Evolutionary conservation across 30 jellyfish, hydroid and myxozoan species (phyloP), one percentile per base, ranked within the genome.

Genomic region (Clytia hemisphaerica): DNA sequence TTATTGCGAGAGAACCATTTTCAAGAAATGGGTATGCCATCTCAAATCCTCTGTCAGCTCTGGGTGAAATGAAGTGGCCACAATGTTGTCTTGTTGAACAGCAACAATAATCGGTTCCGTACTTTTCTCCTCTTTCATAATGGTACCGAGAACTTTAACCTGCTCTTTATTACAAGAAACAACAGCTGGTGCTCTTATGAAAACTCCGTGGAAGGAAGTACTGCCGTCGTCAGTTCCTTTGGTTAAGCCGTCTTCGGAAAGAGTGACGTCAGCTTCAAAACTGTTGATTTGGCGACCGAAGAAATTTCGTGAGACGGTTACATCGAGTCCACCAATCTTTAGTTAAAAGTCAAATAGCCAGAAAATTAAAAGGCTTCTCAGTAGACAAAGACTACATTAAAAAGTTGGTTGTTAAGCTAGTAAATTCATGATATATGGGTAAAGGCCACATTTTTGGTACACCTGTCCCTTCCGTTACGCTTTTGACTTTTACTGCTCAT

Each of bases 321-420:
- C 79, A 46, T 90, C 95, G 6, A 90, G 75, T 3, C 98, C 98
- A 42, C 98, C 98, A 63, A 90, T 72, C 98, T 88, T n/a, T n/a
- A n/a, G n/a, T n/a, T n/a, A n/a, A n/a, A n/a, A n/a, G n/a, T n/a
- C 10, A 40, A n/a, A n/a, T n/a, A n/a, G n/a, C n/a, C n/a, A n/a
- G n/a, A n/a, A n/a, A n/a, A n/a, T n/a, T n/a, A n/a, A n/a, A n/a
- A n/a, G n/a, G n/a, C n/a, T n/a, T n/a, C n/a, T n/a, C n/a, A n/a
- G n/a, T n/a, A n/a, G n/a, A n/a, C n/a, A n/a, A n/a, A n/a, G n/a
- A n/a, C n/a, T n/a, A n/a, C n/a, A n/a, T n/a, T n/a, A n/a, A n/a
- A n/a, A n/a, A n/a, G n/a, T n/a, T n/a, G n/a, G n/a, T n/a, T n/a
- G n/a, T n/a, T n/a, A n/a, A n/a, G n/a, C n/a, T n/a, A n/a, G n/a